Percentiles rank a stretch among this genome's conserved stretches.
phyloP scores from a whole-genome alignment of 2,888 invertebrate genomes.

The Macrophya alboannulata region DNA sequence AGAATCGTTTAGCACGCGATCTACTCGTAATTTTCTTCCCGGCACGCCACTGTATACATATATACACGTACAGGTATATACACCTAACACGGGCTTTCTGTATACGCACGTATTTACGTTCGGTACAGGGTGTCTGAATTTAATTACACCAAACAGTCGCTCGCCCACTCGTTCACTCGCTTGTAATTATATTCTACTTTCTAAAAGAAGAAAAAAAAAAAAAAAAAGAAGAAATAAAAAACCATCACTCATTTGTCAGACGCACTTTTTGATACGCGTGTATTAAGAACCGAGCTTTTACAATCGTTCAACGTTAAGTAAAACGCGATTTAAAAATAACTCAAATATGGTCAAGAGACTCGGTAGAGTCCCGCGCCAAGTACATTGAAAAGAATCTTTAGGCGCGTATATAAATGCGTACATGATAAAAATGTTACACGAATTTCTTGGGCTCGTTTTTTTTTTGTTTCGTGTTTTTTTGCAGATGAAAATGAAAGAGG shows the following conservation, averaged over 20 bases:
- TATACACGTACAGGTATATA: background rate
- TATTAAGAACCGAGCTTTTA: no score
- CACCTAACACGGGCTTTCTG: background rate
- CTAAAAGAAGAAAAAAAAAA: background rate
- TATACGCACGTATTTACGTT: constrained; percentile 33
- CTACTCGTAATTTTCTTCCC: constrained; percentile 76
- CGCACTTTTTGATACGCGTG: no score
- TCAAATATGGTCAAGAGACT: no score
- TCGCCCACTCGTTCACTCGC: background rate
- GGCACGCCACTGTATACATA: constrained; percentile 42
- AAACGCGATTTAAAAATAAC: no score
- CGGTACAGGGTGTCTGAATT: constrained; percentile 36
- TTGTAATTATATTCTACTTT: background rate
- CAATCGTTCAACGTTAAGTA: no score
- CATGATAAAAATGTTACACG: background rate
- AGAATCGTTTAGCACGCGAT: constrained; percentile 78
- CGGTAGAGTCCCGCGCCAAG: no score
- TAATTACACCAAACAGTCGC: background rate
- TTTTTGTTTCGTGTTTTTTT: no score
- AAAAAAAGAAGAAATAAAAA: background rate
- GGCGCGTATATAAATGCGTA: no score
- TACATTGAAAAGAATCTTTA: no score
- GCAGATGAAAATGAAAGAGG: background rate
- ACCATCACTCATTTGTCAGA: background rate
- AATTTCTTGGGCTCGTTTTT: no score